Evolutionary conservation across 2,797 vertebrate genomes (phyloP), one percentile per base, ranked within the genome.

Genomic region (Chaetophractus vellerosus): DNA sequence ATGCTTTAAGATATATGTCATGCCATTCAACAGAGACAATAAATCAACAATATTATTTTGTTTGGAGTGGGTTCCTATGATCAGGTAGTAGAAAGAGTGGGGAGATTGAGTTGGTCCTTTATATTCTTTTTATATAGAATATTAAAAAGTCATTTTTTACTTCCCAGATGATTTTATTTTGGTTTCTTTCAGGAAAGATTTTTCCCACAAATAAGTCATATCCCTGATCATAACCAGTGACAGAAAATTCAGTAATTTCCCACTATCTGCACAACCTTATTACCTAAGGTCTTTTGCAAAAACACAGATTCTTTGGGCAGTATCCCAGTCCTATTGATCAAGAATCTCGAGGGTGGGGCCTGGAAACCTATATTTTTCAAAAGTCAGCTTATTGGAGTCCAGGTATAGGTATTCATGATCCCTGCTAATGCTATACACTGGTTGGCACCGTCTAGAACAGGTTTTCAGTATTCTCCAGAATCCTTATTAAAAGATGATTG

Each of bases 71-170:
- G 9, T 38, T 87, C 33, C 61, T 45, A 71, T 76, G 38, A 85
- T 85, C 45, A 76, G 28, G 26, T 50, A 10, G 21, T 71, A 15
- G 57, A 83, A 21, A 71, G 68, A 31, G 15, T 55, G 6, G 1
- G 55, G 21, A 88, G 9, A 50, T 0, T 36, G 38, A 81, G 19
- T 23, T 57, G 6, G 38, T 71, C 23, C 24, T 88, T 93, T 55
- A 61, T 16, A 50, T 24, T 74, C 0, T 78, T 81, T 79, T 48
- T 38, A 66, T 12, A 36, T 1, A 69, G 10, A 78, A 55, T 24
- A 57, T 59, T 84, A 84, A 91, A 82, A 92, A 79, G 8, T 14
- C 23, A 91, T 87, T 84, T 90, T 95, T 85, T 50, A 19, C 16
- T 55, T 3, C n/a, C 28, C 31, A 57, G 48, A 36, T 66, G 55